Evolutionary conservation across 2,888 invertebrate genomes (phyloP).

Genomic region (Oxycera nigricornis): DNA sequence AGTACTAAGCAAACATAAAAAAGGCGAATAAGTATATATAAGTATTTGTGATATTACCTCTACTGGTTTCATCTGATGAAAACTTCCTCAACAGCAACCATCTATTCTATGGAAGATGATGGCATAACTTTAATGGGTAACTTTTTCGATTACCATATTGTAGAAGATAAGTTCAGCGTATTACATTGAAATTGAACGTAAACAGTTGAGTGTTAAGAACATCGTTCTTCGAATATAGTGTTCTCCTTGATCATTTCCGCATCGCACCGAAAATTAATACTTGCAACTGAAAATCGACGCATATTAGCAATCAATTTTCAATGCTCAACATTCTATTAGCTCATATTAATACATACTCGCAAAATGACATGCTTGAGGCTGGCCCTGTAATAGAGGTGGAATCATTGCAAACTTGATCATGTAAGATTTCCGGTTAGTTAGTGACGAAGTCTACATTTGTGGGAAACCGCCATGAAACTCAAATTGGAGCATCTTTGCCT

Average conservation of each 20-base stretch:
- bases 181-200: too few relatives aligned
- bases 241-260: background rate
- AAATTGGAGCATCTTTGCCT: constrained; percentile 24
- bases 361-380: background rate
- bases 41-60: too few relatives aligned
- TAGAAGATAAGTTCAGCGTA: too few relatives aligned
- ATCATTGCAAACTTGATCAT: constrained; percentile 33
- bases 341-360: background rate
- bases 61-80: too few relatives aligned
- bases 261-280: background rate
- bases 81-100: too few relatives aligned
- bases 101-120: background rate
- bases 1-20: too few relatives aligned
- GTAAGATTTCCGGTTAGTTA: constrained; percentile 44
- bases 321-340: constrained; percentile 15
- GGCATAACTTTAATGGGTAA: background rate
- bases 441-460: constrained; percentile 35
- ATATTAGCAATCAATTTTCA: background rate
- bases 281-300: background rate
- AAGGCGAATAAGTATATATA: too few relatives aligned
- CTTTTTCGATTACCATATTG: background rate
- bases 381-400: background rate
- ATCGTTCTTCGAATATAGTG: too few relatives aligned
- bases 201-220: too few relatives aligned
- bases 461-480: constrained; percentile 20